A percentile compares a stretch with the other conserved stretches of the same genome.
These are phyloP conservation scores for Nomada flava DNA, from an alignment of 2,888 invertebrate genomes.

Conservation along the genomic window DNA sequence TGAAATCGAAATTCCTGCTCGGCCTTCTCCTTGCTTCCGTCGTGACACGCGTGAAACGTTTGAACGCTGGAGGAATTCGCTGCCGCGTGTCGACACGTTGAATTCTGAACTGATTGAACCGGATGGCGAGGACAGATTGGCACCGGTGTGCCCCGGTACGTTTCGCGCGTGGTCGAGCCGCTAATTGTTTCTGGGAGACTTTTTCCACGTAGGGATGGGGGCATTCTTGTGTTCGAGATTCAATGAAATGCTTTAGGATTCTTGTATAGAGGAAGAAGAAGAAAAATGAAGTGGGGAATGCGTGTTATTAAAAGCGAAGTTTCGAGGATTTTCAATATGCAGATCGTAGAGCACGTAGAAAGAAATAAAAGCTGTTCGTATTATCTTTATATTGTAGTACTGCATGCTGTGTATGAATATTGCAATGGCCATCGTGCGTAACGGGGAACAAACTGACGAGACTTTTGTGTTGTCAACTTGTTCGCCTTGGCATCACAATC, in stretches of 20 bases:
- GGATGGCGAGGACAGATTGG: conserved; percentile 2
- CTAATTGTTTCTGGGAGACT: conserved; percentile 12
- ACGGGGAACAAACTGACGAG: background rate
- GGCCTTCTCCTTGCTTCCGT: background rate
- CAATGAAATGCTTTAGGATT: background rate
- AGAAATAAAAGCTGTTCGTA: no score
- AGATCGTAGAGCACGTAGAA: no score
- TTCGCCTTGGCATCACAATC: background rate
- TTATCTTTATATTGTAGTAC: no score
- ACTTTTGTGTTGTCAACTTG: background rate
- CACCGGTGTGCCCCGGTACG: conserved; percentile 3
- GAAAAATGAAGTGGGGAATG: no score
- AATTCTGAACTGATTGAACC: conserved; percentile 39
- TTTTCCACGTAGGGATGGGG: background rate
- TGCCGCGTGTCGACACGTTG: conserved; percentile 9
- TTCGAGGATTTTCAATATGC: no score
- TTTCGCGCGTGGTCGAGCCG: background rate
- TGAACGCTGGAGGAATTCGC: conserved; percentile 26
- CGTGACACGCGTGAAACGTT: conserved; percentile 30
- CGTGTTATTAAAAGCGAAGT: no score
- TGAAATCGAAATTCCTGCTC: conserved; percentile 58
- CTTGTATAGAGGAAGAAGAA: no score
- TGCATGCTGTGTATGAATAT: background rate
- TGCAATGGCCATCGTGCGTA: no score
- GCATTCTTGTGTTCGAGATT: background rate